A percentile compares a stretch with the other conserved stretches of the same genome.
These are phyloP conservation scores for Drosophila kurseongensis DNA, from an alignment of 1,140 invertebrate genomes.

Conservation along the genomic window DNA sequence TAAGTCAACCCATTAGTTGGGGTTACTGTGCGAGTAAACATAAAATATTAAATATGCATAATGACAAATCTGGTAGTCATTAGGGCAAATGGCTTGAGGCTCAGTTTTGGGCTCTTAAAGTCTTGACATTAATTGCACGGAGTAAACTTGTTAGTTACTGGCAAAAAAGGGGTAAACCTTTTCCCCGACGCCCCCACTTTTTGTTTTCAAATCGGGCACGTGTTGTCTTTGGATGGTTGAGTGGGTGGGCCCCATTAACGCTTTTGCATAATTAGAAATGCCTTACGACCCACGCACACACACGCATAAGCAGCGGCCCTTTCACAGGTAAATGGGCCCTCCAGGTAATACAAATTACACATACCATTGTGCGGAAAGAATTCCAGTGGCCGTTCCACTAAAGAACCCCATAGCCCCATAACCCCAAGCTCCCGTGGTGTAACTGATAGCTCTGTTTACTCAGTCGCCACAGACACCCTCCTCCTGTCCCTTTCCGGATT, in stretches of 20 bases:
- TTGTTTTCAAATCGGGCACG: constrained; percentile 19
- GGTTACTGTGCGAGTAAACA: constrained; percentile 14
- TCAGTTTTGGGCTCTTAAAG: constrained; percentile 28
- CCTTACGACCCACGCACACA: constrained; percentile 22
- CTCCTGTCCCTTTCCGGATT: constrained; percentile 1
- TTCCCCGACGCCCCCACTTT: background rate
- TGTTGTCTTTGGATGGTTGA: constrained; percentile 13
- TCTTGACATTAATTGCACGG: constrained; percentile 50
- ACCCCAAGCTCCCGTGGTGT: background rate
- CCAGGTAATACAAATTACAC: constrained; percentile 48
- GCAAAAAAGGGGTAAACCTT: constrained; percentile 1
- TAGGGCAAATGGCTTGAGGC: constrained; percentile 38
- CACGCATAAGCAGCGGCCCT: constrained; percentile 27
- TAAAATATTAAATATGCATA: constrained; percentile 53
- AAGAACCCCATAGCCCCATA: background rate
- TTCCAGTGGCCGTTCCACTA: background rate
- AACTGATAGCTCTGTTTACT: constrained; percentile 60
- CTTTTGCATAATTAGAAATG: constrained; percentile 57
- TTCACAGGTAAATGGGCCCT: constrained; percentile 23
- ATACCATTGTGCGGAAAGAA: constrained; percentile 37
- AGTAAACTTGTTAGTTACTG: constrained; percentile 30
- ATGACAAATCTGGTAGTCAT: constrained; percentile 49
- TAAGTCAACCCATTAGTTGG: constrained; percentile 11
- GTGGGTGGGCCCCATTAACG: constrained; percentile 39
- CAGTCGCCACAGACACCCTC: constrained; percentile 41